Base-by-base conservation (phyloP, 1,140 invertebrate species). In the Papilio polytes region DNA sequence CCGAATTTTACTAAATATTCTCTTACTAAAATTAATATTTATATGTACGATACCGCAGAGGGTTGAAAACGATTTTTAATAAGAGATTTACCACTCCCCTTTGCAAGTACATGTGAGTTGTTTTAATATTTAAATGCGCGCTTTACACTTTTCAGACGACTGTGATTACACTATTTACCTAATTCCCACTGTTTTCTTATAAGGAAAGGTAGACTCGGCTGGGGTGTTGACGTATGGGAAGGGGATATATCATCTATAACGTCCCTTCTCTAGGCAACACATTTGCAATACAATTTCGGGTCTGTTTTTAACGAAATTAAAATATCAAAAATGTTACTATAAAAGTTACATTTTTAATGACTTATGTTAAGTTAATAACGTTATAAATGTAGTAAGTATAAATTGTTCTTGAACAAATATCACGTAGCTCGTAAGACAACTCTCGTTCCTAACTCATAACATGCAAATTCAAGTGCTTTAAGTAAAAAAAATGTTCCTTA, bases 401-500 rank as follows among this genome's bases (percentile, higher is more conserved):
- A 53, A 76, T 31, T 48, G 74, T 76, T 26, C 18, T 18, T n/a
- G 6, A 12, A 51, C 74, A 46, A 51, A 82, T 79, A 83, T 81
- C 80, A 84, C 79, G 74, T 80, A 82, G 59, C 20, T 76, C 44
- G 44, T 76, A 76, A 51, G 74, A 76, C 74, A 76, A 26, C 74
- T 76, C 80, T 76, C 79, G 81, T 80, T 82, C 78, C 79, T 80
- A 83, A 87, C 89, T 88, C 85, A 89, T 89, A 89, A 86, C 87
- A 88, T 88, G 88, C 82, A 89, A 90, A 90, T 92, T 85, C 84
- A 76, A 81, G 86, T 85, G 85, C 82, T 86, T 83, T 87, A 84
- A 86, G 86, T 70, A 31, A 86, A 88, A 90, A 89, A 88, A 85
- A 83, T 81, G 82, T 82, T 76, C 87, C 85, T 87, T 88, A 88